phyloP scores from a whole-genome alignment of 53 echinoderm and acorn worm species.

The Echinometra lucunter region DNA sequence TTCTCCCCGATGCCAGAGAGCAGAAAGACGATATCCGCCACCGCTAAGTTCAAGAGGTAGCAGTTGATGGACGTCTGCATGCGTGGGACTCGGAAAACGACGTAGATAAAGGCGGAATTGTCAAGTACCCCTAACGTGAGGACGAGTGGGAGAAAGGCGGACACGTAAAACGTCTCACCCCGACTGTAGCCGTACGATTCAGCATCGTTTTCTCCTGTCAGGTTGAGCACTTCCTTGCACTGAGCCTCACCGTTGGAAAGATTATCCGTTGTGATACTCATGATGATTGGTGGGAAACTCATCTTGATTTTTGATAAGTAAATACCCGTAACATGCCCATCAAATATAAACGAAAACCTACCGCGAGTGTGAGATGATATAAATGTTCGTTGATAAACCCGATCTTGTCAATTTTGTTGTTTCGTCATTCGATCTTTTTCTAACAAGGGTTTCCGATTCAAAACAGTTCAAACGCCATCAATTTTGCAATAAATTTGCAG shows the following conservation, averaged over 20 bases:
- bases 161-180: constrained; percentile 72
- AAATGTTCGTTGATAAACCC: neutral
- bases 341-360: neutral
- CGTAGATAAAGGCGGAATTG: constrained; percentile 90
- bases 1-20: constrained; percentile 85
- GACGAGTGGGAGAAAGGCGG: constrained; percentile 80
- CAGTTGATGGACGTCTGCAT: constrained; percentile 95
- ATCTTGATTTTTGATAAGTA: neutral
- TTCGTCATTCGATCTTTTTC: neutral
- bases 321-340: neutral
- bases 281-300: constrained; percentile 19
- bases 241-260: neutral
- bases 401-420: neutral
- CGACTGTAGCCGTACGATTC: constrained; percentile 72
- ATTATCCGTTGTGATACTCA: neutral
- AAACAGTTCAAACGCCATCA: too few species aligned
- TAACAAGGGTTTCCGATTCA: neutral
- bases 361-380: neutral
- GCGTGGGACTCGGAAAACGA: constrained; percentile 79
- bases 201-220: constrained; percentile 22
- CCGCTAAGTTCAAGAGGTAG: constrained; percentile 84
- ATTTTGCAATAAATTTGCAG: too few species aligned
- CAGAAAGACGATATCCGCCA: constrained; percentile 91
- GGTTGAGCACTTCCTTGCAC: constrained; percentile 44
- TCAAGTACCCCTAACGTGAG: constrained; percentile 79